Conservation (phyloP, 2,113 vertebrate genomes). For the Xenus cinereus region DNA sequence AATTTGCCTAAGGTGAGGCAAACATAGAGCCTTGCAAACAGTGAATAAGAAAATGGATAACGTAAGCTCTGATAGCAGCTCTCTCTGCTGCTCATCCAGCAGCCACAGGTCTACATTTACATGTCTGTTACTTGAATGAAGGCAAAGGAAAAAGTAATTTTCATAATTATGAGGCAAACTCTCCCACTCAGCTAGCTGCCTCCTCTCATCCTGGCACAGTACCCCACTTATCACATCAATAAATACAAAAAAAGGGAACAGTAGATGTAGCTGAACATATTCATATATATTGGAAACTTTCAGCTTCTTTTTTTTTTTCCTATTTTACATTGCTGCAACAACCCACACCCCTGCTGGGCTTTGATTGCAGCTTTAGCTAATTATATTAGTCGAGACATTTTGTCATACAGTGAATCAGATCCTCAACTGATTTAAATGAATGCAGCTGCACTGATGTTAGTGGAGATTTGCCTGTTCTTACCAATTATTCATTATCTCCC, state of each 20-base stretch:
- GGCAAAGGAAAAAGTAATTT: background rate
- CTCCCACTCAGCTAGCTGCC: background rate
- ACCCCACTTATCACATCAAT: background rate
- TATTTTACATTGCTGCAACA: background rate
- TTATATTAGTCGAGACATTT: conserved; percentile 47
- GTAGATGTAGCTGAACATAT: background rate
- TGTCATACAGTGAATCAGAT: conserved; percentile 41
- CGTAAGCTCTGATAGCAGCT: background rate
- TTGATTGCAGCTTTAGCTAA: conserved; percentile 34
- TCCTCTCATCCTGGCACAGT: background rate
- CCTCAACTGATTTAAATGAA: conserved; percentile 28
- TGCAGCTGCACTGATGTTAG: conserved; percentile 4
- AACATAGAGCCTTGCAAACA: background rate
- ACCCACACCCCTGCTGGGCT: conserved; percentile 20
- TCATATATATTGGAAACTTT: background rate
- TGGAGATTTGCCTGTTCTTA: background rate
- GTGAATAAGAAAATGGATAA: background rate
- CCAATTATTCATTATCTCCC: background rate
- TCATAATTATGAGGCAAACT: background rate
- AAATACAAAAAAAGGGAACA: background rate
- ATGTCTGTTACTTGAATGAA: background rate
- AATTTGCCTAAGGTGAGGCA: background rate
- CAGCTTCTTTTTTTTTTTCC: background rate
- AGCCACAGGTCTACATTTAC: background rate
- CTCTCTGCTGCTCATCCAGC: background rate